Evolutionary conservation across 2,113 vertebrate genomes (phyloP).

Genomic region (Miniopterus natalensis): DNA sequence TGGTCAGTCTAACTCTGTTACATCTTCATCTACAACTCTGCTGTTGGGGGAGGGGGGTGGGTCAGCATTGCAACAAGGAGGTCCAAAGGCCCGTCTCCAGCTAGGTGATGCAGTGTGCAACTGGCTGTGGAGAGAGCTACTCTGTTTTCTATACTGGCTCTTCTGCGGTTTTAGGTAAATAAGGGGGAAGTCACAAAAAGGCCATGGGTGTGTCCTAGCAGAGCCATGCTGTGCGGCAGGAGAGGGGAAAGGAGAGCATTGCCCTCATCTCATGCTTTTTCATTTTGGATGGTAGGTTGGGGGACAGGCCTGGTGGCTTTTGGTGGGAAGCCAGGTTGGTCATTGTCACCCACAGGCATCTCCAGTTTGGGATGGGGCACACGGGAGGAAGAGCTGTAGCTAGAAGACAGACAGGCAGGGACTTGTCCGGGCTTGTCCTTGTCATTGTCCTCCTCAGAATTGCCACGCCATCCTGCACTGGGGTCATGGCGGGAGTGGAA

Average conservation of each 20-base stretch:
- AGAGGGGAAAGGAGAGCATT: fast-evolving
- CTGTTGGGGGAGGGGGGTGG: neutral
- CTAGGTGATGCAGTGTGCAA: no score
- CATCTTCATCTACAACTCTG: fast-evolving
- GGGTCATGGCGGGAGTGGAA: neutral
- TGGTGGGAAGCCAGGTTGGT: neutral
- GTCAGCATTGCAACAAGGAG: fast-evolving
- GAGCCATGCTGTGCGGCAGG: fast-evolving
- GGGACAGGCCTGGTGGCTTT: neutral
- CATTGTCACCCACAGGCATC: fast-evolving
- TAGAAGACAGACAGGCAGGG: fast-evolving
- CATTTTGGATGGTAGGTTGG: neutral
- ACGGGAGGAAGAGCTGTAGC: neutral
- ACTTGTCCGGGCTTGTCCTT: neutral
- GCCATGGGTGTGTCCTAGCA: neutral
- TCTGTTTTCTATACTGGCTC: fast-evolving
- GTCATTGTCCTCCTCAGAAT: neutral
- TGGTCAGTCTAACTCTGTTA: neutral
- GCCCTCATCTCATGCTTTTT: neutral
- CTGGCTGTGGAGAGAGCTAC: neutral
- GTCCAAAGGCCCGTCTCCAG: neutral
- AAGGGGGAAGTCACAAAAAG: neutral
- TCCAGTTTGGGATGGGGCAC: neutral
- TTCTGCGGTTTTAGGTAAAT: fast-evolving
- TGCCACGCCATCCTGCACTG: neutral